Conservation (phyloP, 2,113 vertebrate species). For the Neogobius melanostomus region DNA sequence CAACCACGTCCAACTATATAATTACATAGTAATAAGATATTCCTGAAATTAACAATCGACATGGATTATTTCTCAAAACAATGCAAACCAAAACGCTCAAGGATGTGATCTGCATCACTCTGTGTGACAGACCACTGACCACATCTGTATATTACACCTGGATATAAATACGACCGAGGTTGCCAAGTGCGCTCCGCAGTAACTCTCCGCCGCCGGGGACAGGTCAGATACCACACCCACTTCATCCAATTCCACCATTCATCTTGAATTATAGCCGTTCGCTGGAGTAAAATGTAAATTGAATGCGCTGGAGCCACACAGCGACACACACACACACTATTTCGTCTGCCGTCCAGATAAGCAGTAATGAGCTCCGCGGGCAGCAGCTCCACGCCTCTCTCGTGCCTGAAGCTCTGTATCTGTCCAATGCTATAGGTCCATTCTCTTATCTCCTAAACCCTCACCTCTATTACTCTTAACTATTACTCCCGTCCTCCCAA, state of each 20-base stretch:
- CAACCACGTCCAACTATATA: no score
- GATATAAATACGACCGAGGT: not conserved
- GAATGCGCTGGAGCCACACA: slow-evolving; percentile 25
- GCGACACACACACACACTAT: slow-evolving; percentile 22
- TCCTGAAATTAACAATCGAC: not conserved
- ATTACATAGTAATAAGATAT: not conserved
- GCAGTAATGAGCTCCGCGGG: slow-evolving; percentile 69
- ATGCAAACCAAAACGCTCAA: slow-evolving; percentile 27
- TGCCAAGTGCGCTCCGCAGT: slow-evolving; percentile 25
- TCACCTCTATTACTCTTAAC: slow-evolving; percentile 71
- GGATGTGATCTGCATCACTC: not conserved
- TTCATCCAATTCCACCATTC: slow-evolving; percentile 40
- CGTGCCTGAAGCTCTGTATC: slow-evolving; percentile 54
- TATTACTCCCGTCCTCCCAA: slow-evolving; percentile 42
- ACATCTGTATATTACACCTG: slow-evolving; percentile 9
- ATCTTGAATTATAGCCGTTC: slow-evolving; percentile 32
- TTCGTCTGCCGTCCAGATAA: slow-evolving; percentile 60
- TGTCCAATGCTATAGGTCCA: slow-evolving; percentile 62
- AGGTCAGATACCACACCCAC: slow-evolving; percentile 33
- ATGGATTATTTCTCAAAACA: not conserved
- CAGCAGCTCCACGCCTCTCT: slow-evolving; percentile 57
- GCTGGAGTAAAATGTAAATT: slow-evolving; percentile 48
- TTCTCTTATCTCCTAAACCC: slow-evolving; percentile 67
- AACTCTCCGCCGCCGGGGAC: slow-evolving; percentile 2
- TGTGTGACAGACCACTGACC: slow-evolving; percentile 2